Evolutionary conservation across 2,888 invertebrate species (phyloP), one percentile per base, ranked within the genome.

Genomic region (Cybosia mesomella): DNA sequence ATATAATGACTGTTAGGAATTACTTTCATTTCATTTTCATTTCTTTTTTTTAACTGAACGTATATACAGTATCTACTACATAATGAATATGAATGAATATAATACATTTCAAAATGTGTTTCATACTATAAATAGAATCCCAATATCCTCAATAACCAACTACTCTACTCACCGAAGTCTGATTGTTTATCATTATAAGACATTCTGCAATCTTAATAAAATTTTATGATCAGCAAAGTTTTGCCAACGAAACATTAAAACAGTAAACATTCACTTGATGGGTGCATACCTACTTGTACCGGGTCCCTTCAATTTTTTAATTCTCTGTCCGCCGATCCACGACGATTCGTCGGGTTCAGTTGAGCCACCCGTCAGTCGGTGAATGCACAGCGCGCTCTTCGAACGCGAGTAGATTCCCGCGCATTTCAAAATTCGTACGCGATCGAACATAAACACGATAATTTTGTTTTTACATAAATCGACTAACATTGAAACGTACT

Each of bases 381-480:
- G 78, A 83, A 80, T 85, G 88, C 82, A 87, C 81, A 70, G 82
- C 87, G 85, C 79, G 85, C 79, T 73, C 66, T 57, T 63, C 75
- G 84, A 83, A 89, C 91, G 90, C 81, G 73, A 71, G 76, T 76
- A 28, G 67, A 36, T 80, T 80, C 81, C 84, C 85, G 86, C 87
- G 82, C 70, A 77, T 82, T 83, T 79, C 73, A 80, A 83, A 77
- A 74, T 76, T 68, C 88, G 83, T 83, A 79, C 81, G 82, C 88
- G 86, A 86, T 86, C 89, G 88, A 84, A 81, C 80, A 79, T 82
- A 80, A 70, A 78, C 74, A 81, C 86, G 85, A 85, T 76, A 75
- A 75, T 68, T 74, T 83, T 61, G 66, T 74, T 75, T 63, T 69
- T 66, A 69, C 64, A 66, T 34, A 67, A 67, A 78, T 71, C 74